Percentiles rank a stretch among this genome's conserved stretches.
Conservation (phyloP, 1,140 invertebrate genomes). For the Drosophila rhopaloa region DNA sequence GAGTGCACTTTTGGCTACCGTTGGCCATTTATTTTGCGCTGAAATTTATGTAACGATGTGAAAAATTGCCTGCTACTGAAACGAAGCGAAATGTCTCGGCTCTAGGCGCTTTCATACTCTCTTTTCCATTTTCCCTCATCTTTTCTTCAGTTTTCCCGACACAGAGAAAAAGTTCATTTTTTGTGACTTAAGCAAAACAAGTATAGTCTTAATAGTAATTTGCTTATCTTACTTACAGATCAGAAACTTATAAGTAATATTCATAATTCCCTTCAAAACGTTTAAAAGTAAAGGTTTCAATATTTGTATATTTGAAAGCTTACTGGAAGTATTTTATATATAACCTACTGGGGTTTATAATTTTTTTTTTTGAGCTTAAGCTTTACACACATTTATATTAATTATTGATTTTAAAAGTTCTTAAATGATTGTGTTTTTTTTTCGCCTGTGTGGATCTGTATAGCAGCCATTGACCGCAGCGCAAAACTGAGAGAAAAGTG, state of each 20-base stretch:
- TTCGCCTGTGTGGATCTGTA: constrained; percentile 6
- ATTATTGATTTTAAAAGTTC: background rate
- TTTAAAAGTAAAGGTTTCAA: too few relatives aligned
- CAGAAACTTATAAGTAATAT: too few relatives aligned
- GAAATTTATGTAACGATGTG: constrained; percentile 83
- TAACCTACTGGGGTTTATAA: background rate
- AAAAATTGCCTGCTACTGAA: constrained; percentile 75
- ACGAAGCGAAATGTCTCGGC: constrained; percentile 32
- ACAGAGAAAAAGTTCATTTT: background rate
- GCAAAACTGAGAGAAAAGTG: constrained; percentile 37
- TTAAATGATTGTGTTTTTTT: background rate
- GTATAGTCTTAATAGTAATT: too few relatives aligned
- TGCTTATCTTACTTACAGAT: too few relatives aligned
- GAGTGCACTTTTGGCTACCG: constrained; percentile 80
- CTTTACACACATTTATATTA: too few relatives aligned
- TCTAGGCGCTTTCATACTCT: constrained; percentile 12
- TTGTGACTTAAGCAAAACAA: too few relatives aligned
- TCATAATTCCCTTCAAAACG: too few relatives aligned
- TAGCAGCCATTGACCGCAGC: constrained; percentile 65
- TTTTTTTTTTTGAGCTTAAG: background rate
- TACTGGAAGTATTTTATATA: background rate
- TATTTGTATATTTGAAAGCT: too few relatives aligned
- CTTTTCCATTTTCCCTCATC: background rate
- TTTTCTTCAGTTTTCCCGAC: background rate
- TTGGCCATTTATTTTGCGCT: constrained; percentile 77